Base-by-base conservation (phyloP, 2,888 invertebrate species). In the Nomada hirtipes region DNA sequence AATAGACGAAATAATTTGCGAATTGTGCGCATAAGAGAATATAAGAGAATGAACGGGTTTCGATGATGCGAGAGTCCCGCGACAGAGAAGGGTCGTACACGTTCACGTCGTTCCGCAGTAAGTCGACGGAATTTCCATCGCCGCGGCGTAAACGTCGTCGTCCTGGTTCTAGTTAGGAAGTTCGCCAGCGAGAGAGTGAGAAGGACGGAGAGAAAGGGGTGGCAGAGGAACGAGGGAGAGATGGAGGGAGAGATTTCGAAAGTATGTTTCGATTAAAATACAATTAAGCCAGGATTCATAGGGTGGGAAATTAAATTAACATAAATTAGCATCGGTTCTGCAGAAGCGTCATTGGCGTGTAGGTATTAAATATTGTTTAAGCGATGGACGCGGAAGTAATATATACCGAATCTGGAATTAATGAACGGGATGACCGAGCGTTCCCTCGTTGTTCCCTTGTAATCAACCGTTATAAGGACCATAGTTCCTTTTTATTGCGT, bases 251-350 rank as follows among this genome's bases (percentile, higher is more conserved):
- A 36, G 36, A 36, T 72, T 72, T 63, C 52, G 61, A 63, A 80
- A 79, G 79, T 67, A 63, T 63, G 72, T 79, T 80, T 80, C 79
- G 79, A 79, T 80, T 80, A 80, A 80, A 80, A 79, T 72, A 80
- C 80, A 72, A 79, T 80, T 79, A 73, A 79, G 59, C 73, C 44
- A 1, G 63, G 53, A 72, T 72, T 80, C 67, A 68, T 79, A 57
- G 52, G 55, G 63, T 44, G 73, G 52, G 61, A 73, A 80, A 80
- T 80, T 57, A 68, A 80, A 80, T 80, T 80, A 79, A 73, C 80
- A 80, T 80, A 80, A 72, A 80, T 80, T 79, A 80, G 73, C 80
- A 73, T 79, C 47, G 57, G 15, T 15, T 44, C 47, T 50, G 63
- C 10, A 0, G 29, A 9, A n/a, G 26, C 36, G 3, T 59, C 60